Base-by-base conservation (phyloP, 2,797 vertebrate genomes). In the Cynopterus sphinx region DNA sequence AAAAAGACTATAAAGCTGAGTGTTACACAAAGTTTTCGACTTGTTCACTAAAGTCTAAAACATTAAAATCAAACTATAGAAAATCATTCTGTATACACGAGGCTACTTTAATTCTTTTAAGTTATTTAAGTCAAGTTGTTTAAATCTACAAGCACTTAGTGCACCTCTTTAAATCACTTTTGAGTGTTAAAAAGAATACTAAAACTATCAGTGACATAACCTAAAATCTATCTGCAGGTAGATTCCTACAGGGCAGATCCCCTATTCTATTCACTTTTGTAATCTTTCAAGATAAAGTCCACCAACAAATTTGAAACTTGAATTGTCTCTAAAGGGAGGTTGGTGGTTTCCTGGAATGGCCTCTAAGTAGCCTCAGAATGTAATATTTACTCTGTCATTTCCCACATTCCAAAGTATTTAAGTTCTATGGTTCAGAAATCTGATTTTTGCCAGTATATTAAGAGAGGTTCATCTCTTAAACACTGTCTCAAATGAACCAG, bases 51-150 rank as follows among this genome's bases (percentile, higher is more conserved):
- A 63, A 36, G 36, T 39, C 68, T 63, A 49, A 87, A 84, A 26
- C 21, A 46, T 84, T 84, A 22, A 83, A 88, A 36, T 33, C 43
- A 74, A 81, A 26, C 36, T 67, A 39, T 46, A 70, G 11, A 7
- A 88, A 81, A 85, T 36, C 7, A 85, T 85, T 61, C 31, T 81
- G 15, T 19, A 74, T 43, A n/a, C 12, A 68, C 1, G 46, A 68
- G 53, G 19, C 2, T 79, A 92, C 6, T 57, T 75, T 24, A 39
- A 33, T 67, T 85, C 26, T 49, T 39, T 61, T 55, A 17, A 57
- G 8, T 88, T 79, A 87, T 79, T 84, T 73, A 88, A 33, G 67
- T 92, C 51, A 17, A 57, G 8, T 91, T 79, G 75, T 79, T 84
- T 73, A 88, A 33, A 74, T 92, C 51, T 65, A 55, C 21, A 79